Percentiles rank a stretch among this genome's conserved stretches.
phyloP scores from a whole-genome alignment of 2,113 vertebrate species.

The Grallaria varia region DNA sequence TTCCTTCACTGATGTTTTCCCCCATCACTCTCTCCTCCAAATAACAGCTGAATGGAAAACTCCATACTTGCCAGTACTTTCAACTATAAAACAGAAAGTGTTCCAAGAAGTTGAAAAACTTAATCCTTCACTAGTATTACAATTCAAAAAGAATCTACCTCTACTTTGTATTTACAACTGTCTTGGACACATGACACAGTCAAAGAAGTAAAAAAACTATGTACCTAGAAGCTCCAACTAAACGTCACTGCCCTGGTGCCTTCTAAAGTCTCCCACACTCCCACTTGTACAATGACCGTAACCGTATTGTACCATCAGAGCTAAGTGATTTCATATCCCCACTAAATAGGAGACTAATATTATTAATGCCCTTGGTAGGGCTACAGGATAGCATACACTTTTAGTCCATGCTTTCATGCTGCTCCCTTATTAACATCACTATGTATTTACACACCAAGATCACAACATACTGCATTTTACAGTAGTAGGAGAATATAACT shows the following conservation, averaged over 20 bases:
- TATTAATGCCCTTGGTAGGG: not conserved
- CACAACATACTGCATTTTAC: not conserved
- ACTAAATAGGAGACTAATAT: not conserved
- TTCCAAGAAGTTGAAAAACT: not conserved
- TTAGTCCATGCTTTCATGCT: not conserved
- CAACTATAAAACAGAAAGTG: not conserved
- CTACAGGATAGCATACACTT: not conserved
- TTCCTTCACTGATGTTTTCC: not conserved
- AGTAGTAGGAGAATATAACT: not conserved
- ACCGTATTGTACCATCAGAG: not conserved
- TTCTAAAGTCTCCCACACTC: not conserved
- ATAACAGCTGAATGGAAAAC: not conserved
- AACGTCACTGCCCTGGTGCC: not conserved
- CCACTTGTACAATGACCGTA: not conserved
- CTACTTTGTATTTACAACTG: not conserved
- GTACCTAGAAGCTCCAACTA: not conserved
- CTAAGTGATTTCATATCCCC: not conserved
- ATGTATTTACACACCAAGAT: not conserved
- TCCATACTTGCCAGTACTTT: not conserved
- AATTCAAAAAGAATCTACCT: not conserved
- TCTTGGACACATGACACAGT: not conserved
- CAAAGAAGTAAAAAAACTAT: not conserved
- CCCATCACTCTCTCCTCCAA: not conserved
- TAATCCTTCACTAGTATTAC: not conserved
- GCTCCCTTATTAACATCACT: not conserved